phyloP scores from a whole-genome alignment of 2,888 invertebrate species.

The Scaptomyza caliginosa region DNA sequence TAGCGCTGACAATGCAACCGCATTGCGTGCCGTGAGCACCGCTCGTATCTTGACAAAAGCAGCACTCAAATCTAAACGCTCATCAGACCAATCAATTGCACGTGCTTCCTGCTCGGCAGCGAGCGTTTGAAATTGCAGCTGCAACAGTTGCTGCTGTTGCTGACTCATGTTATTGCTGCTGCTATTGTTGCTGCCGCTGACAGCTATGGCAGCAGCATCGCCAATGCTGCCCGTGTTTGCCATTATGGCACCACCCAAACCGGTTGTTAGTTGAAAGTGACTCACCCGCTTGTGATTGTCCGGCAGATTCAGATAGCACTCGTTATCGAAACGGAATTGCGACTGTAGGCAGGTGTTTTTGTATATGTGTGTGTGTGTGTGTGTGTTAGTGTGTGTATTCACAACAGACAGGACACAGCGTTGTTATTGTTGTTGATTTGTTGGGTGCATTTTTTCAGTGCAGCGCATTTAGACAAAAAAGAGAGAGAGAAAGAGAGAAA shows the following conservation, averaged over 20 bases:
- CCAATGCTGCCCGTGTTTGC: constrained; percentile 7
- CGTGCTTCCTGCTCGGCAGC: constrained; percentile 79
- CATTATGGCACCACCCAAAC: constrained; percentile 43
- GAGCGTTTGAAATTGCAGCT: constrained; percentile 64
- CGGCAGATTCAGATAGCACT: constrained; percentile 98
- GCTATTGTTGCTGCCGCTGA: constrained; percentile 21
- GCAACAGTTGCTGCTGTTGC: constrained; percentile 66
- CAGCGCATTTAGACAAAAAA: constrained; percentile 36
- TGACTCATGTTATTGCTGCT: constrained; percentile 32
- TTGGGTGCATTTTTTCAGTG: constrained; percentile 39
- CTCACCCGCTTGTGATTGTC: constrained; percentile 99
- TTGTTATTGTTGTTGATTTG: constrained; percentile 34
- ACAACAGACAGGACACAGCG: constrained; percentile 28
- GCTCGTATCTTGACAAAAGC: constrained; percentile 80
- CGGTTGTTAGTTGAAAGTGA: constrained; percentile 82
- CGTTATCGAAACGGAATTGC: constrained; percentile 99
- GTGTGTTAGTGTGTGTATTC: constrained; percentile 13
- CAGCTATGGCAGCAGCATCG: constrained; percentile 46
- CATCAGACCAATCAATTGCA: constrained; percentile 81
- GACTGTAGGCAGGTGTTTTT: constrained; percentile 85
- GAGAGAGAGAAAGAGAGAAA: constrained; percentile 19
- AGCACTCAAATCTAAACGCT: constrained; percentile 77
- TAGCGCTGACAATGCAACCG: constrained; percentile 57
- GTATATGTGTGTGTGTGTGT: constrained; percentile 13
- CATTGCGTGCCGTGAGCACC: constrained; percentile 78